phyloP scores from a whole-genome alignment of 2,113 vertebrate species.

The Ophiodon elongatus region DNA sequence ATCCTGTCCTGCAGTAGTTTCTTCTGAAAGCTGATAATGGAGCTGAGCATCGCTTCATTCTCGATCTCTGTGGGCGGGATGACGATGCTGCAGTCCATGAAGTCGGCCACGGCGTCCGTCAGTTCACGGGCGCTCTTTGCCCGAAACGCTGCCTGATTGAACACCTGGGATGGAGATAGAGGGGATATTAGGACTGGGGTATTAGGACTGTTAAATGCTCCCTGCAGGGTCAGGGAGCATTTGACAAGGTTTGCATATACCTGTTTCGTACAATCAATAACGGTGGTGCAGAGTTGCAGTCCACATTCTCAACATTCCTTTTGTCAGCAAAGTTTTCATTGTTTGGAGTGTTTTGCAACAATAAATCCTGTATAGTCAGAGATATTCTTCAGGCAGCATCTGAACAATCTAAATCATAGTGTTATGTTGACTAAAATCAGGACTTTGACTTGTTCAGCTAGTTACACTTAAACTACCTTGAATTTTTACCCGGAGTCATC shows the following conservation, averaged over 20 bases:
- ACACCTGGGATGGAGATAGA: constrained; percentile 84
- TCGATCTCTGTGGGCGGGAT: constrained; percentile 88
- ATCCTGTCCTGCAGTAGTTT: constrained; percentile 88
- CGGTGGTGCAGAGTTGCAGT: not conserved
- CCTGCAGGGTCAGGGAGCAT: not conserved
- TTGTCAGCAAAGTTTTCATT: not conserved
- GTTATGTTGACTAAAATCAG: not conserved
- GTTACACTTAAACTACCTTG: not conserved
- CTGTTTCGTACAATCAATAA: not conserved
- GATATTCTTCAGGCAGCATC: not conserved
- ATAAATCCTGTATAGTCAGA: not conserved
- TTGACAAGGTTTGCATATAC: not conserved
- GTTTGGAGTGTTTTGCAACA: not conserved
- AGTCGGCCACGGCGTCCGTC: constrained; percentile 82
- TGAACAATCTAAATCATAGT: not conserved
- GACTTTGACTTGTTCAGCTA: not conserved
- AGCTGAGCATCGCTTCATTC: constrained; percentile 84
- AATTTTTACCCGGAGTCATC: not conserved
- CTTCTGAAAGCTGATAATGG: constrained; percentile 89
- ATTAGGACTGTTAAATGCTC: too few species aligned
- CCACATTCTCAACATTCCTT: not conserved
- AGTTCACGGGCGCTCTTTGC: constrained; percentile 84
- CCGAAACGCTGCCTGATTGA: constrained; percentile 86
- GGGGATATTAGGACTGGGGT: not conserved
- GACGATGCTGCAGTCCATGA: constrained; percentile 93